Evolutionary conservation across 35 echinoderm and acorn worm species (phyloP), one percentile per base, ranked within the genome.

Genomic region (Ptychodera flava): DNA sequence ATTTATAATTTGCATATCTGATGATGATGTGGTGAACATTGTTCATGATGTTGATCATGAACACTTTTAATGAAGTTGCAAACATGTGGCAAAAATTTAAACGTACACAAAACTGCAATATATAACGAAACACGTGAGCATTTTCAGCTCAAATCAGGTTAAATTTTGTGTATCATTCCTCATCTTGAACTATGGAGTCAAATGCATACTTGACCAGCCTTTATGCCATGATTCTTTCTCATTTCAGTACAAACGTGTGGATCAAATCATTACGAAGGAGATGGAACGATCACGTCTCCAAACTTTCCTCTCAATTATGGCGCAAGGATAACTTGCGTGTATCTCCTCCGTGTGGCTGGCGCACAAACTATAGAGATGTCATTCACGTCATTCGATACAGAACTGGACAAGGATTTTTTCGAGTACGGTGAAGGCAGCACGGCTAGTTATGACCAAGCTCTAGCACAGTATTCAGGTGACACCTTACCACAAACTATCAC

Each of bases 381-480:
- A 1, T 83, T 90, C 31, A 90, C 88, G 37, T 32, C 82, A 64
- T 90, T 90, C 78, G 22, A 84, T 27, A 90, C 88, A 78, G 88
- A 90, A 79, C 0, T 32, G 14, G 16, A 29, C 52, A 90, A 90
- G 78, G 88, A 90, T 79, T 28, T 83, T 1, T 30, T 90, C 27
- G 52, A 90, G 0, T 90, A 78, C 84, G 88, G 88, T 15, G 31
- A 15, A 29, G 75, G 33, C 0, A 0, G 33, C 31, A 27, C 38
- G 15, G 86, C 79, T 64, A 22, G 22, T 64, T 64, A 64, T 64
- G 6, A 64, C 6, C 45, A 64, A 64, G 93, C 93, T 28, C 78
- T 85, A 35, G 93, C 78, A 6, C 93, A 95, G 77, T 89, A 83
- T 32, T 85, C 87, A 37, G 93, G 93, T n/a, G 86, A 30, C 33